phyloP scores from a whole-genome alignment of 2,113 vertebrate genomes.

The Hypanus sabinus region DNA sequence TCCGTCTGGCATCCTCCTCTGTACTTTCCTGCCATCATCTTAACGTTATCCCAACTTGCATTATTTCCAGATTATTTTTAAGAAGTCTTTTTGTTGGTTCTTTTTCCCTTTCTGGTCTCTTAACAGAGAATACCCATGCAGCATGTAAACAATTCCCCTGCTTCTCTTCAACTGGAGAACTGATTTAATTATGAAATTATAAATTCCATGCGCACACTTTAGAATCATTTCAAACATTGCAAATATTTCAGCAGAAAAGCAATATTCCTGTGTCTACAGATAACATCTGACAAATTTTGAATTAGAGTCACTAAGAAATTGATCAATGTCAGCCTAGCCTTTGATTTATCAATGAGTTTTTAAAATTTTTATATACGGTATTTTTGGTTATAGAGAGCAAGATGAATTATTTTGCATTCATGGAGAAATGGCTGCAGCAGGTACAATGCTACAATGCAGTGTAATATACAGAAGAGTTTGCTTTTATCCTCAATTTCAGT shows the following conservation, averaged over 20 bases:
- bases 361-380: background rate
- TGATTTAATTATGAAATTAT: background rate
- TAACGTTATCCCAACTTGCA: too few species aligned
- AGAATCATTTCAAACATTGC: background rate
- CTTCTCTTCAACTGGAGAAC: background rate
- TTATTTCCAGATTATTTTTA: background rate
- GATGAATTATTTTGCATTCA: background rate
- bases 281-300: background rate
- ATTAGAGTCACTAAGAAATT: background rate
- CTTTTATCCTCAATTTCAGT: background rate
- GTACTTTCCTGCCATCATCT: too few species aligned
- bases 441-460: background rate
- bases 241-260: background rate
- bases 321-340: background rate
- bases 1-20: too few species aligned
- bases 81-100: background rate
- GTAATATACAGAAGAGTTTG: background rate
- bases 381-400: background rate
- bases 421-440: background rate
- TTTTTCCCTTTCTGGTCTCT: background rate
- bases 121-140: background rate
- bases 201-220: background rate
- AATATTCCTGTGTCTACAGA: background rate
- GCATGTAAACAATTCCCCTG: too few species aligned
- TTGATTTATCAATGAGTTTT: background rate